A percentile compares a stretch with the other conserved stretches of the same genome.
phyloP scores from a whole-genome alignment of 2,113 vertebrate genomes.

The Aplodontia rufa region DNA sequence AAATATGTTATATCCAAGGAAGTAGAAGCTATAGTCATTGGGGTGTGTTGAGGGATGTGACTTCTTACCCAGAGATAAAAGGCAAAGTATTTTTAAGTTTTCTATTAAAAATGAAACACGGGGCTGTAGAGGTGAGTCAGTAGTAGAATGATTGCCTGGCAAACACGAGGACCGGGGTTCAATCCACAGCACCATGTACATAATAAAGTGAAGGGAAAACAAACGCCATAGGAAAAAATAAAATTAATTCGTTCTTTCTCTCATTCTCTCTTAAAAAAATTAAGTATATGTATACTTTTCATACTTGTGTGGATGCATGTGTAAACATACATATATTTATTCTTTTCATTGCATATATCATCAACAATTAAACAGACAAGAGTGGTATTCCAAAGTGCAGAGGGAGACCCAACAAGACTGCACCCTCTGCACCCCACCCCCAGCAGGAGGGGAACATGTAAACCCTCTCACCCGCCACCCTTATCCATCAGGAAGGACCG shows the following conservation, averaged over 20 bases:
- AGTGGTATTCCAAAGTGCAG: neutral
- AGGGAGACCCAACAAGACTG: neutral
- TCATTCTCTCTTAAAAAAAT: too few relatives aligned
- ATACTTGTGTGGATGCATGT: neutral
- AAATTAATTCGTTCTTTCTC: too few relatives aligned
- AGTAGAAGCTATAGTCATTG: neutral
- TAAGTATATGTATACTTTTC: neutral
- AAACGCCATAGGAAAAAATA: too few relatives aligned
- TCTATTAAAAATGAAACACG: constrained; percentile 21
- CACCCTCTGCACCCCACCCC: neutral
- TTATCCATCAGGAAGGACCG: neutral
- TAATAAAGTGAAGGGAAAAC: too few relatives aligned
- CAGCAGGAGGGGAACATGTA: neutral
- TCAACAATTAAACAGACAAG: neutral
- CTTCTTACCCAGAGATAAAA: neutral
- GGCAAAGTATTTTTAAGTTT: neutral
- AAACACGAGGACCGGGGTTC: too few relatives aligned
- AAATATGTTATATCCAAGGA: constrained; percentile 21
- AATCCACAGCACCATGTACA: too few relatives aligned
- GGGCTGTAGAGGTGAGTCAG: too few relatives aligned
- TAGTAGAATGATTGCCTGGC: too few relatives aligned
- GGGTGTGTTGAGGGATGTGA: neutral
- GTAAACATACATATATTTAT: neutral
- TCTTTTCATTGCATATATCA: neutral
- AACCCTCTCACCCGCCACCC: neutral